Evolutionary conservation across 1,140 invertebrate genomes (phyloP), one percentile per base, ranked within the genome.

Genomic region (Copidosoma floridanum): DNA sequence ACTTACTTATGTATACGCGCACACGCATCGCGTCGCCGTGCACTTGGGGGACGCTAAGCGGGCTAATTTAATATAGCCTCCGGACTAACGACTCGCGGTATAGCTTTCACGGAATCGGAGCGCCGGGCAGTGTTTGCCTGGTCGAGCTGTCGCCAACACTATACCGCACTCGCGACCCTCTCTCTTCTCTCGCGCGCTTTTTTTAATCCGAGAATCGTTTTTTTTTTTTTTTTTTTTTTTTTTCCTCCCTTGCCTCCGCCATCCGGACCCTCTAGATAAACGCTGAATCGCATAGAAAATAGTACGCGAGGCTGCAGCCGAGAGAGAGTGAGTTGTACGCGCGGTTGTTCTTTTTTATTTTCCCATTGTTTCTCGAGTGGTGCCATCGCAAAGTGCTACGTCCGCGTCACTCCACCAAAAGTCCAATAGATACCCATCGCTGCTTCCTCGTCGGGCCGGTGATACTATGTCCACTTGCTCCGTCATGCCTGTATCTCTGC

Each of bases 401-500:
- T 47, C 38, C 12, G 53, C 27, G n/a, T 43, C 54, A 26, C 37
- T 20, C 26, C 26, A 52, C 35, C 18, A 29, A 57, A 29, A 44
- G 20, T n/a, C 41, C 26, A 41, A 38, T 16, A 48, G 32, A 20
- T 29, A 11, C 16, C 18, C 24, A 32, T 8, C 26, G 3, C 21
- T 3, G 14, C 12, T 26, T 12, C 16, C 29, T 32, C 29, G 29
- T 32, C 29, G 29, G 12, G 6, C 12, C 29, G 29, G 29, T 12
- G 29, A 32, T 55, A 65, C 62, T 55, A 79, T 79, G 76, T 74
- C 76, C 66, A 77, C 72, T 64, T 80, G 77, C 65, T 79, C 75
- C 60, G 71, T 79, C 67, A 80, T 79, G 76, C 77, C 77, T 58
- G 77, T 80, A 27, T 80, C 78, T 20, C 70, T 80, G 66, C 76